A percentile compares a stretch with the other conserved stretches of the same genome.
Conservation (phyloP, 2,797 vertebrate genomes). For the Bovichtus variegatus region DNA sequence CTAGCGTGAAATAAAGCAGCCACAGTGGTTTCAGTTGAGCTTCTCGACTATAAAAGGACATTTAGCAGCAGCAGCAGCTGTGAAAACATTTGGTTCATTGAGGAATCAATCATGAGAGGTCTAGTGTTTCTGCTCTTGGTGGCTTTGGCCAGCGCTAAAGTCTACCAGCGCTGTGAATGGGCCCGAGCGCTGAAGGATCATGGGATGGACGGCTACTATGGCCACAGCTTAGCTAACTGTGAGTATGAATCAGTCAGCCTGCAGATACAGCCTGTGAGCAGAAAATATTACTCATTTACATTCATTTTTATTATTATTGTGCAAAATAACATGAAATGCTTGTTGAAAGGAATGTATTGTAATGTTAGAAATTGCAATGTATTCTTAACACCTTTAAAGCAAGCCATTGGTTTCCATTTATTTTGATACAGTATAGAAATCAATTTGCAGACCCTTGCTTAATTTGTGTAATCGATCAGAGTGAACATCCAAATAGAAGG, state of each 20-base stretch:
- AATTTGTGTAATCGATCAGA: no score
- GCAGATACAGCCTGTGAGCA: neutral
- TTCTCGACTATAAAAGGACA: neutral
- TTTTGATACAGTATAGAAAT: conserved; percentile 1
- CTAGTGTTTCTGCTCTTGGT: conserved; percentile 67
- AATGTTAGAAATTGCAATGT: no score
- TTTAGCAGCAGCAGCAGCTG: neutral
- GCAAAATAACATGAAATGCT: neutral
- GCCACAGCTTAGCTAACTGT: conserved; percentile 79
- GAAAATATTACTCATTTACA: neutral
- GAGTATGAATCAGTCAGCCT: conserved; percentile 48
- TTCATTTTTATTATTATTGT: neutral
- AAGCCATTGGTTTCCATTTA: neutral
- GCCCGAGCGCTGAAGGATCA: conserved; percentile 62
- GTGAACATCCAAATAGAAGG: no score
- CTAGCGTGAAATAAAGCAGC: neutral
- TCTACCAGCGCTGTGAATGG: conserved; percentile 73
- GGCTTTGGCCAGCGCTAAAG: conserved; percentile 45
- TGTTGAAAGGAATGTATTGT: neutral
- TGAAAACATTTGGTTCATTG: neutral
- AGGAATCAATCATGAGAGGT: conserved; percentile 55
- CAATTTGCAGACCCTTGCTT: no score
- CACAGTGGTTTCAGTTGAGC: neutral
- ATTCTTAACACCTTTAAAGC: neutral
- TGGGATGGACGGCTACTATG: conserved; percentile 72